These are phyloP conservation scores for Cygnus buccinator DNA, from an alignment of 2,113 vertebrate genomes.

Conservation along the genomic window DNA sequence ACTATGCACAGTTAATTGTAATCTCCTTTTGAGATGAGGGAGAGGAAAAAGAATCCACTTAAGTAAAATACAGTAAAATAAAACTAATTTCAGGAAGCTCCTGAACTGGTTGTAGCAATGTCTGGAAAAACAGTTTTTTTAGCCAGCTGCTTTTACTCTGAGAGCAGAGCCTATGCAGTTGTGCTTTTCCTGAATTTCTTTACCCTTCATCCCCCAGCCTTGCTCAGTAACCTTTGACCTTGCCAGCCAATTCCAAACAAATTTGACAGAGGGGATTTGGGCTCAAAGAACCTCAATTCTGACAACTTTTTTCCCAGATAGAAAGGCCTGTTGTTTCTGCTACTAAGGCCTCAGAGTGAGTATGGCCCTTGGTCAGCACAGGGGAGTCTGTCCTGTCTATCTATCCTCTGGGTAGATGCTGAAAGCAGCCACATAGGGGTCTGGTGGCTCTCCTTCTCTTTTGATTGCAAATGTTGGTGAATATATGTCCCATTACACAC, in stretches of 20 bases:
- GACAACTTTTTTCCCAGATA: not conserved
- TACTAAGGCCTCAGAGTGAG: not conserved
- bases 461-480: not conserved
- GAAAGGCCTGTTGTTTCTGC: not conserved
- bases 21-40: not conserved
- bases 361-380: not conserved
- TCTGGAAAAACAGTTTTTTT: not conserved
- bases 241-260: not conserved
- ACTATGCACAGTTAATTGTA: not conserved
- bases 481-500: not conserved
- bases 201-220: not conserved
- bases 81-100: not conserved
- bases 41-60: not conserved
- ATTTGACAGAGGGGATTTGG: not conserved
- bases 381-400: fast-evolving
- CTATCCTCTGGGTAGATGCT: not conserved
- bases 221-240: not conserved
- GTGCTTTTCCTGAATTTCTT: not conserved
- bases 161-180: not conserved
- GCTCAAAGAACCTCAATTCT: not conserved
- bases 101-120: not conserved
- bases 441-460: not conserved
- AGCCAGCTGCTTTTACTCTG: not conserved
- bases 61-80: not conserved
- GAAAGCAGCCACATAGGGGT: fast-evolving